Evolutionary conservation across 1,140 invertebrate genomes (phyloP).

Genomic region (Pseudomyrmex dendroicus): DNA sequence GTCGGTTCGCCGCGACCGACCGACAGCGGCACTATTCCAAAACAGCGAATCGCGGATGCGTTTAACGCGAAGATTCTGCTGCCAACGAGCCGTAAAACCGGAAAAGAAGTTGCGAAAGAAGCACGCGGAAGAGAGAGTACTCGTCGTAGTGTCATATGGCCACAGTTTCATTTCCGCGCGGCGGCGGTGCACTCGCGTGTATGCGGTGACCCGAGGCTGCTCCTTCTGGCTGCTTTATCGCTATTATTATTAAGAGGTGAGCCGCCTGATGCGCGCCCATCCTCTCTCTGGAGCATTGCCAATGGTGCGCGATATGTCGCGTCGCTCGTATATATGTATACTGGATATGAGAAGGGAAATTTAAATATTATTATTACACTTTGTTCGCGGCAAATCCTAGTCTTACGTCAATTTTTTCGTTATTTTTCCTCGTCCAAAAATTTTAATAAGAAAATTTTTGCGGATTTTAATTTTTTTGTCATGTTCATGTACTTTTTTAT

Average conservation of each 20-base stretch:
- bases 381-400: too few species aligned
- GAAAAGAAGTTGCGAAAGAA: conserved; percentile 31
- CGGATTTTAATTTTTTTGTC: too few species aligned
- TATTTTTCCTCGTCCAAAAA: too few species aligned
- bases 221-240: conserved; percentile 63
- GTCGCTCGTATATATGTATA: background rate
- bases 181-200: background rate
- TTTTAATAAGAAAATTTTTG: too few species aligned
- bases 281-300: conserved; percentile 66
- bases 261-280: conserved; percentile 51
- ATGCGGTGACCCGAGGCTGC: conserved; percentile 30
- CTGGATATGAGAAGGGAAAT: background rate
- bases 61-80: conserved; percentile 38
- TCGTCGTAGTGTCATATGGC: conserved; percentile 23
- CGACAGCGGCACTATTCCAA: conserved; percentile 11
- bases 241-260: conserved; percentile 72
- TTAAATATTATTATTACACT: background rate
- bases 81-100: conserved; percentile 48
- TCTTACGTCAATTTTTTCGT: too few species aligned
- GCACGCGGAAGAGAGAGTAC: background rate
- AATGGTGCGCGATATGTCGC: conserved; percentile 52
- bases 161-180: conserved; percentile 25
- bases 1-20: background rate
- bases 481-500: too few species aligned
- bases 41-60: conserved; percentile 34